A percentile compares a stretch with the other conserved stretches of the same genome.
These are phyloP conservation scores for Halocynthia roretzi DNA, from an alignment of 23 tunicate species.

Conservation along the genomic window DNA sequence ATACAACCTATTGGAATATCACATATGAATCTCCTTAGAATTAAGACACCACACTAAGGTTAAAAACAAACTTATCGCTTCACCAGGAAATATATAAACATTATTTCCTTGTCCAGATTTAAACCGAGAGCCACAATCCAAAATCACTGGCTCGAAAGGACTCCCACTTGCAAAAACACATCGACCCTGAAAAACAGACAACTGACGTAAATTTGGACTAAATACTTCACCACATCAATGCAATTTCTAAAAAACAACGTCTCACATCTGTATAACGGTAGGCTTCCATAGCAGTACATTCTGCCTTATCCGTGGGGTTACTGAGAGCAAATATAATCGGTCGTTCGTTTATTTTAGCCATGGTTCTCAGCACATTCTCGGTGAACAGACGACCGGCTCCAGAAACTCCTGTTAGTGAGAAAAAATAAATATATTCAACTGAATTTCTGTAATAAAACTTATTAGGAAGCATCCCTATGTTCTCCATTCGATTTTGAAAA, in stretches of 20 bases:
- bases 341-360: constrained; percentile 39
- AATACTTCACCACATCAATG: neutral
- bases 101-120: constrained; percentile 49
- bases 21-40: neutral
- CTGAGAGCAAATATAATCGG: constrained; percentile 43
- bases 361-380: constrained; percentile 19
- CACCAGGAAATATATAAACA: constrained; percentile 53
- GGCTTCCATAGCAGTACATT: constrained; percentile 42
- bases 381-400: constrained; percentile 41
- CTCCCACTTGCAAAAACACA: constrained; percentile 52
- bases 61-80: too few species aligned
- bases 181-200: constrained; percentile 16
- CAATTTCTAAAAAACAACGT: neutral
- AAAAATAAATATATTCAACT: too few species aligned
- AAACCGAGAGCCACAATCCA: constrained; percentile 23
- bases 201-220: neutral
- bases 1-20: neutral
- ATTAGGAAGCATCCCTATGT: too few species aligned
- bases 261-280: constrained; percentile 11
- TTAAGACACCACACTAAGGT: too few species aligned
- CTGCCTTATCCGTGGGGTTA: constrained; percentile 40
- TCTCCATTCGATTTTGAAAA: too few species aligned
- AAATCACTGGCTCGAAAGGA: constrained; percentile 23
- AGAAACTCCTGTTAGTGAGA: constrained; percentile 10
- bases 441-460: too few species aligned